A percentile compares a stretch with the other conserved stretches of the same genome.
phyloP scores from a whole-genome alignment of 2,888 invertebrate species.

The Acronicta psi region DNA sequence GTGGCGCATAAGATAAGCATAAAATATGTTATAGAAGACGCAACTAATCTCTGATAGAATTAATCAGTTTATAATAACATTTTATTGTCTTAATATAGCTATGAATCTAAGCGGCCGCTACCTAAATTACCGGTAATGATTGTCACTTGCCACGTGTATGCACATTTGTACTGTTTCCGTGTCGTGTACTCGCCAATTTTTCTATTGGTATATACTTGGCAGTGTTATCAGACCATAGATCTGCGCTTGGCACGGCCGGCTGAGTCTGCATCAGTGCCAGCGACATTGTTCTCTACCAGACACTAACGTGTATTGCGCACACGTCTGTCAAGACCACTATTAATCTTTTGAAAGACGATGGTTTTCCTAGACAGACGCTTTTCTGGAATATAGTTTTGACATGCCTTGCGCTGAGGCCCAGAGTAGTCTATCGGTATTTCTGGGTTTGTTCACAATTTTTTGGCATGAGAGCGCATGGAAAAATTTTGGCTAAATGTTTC shows the following conservation, averaged over 20 bases:
- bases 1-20: too few relatives aligned
- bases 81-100: conserved; percentile 29
- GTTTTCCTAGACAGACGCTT: conserved; percentile 52
- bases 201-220: conserved; percentile 65
- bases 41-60: conserved; percentile 15
- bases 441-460: conserved; percentile 26
- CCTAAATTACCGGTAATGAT: conserved; percentile 22
- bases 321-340: conserved; percentile 81
- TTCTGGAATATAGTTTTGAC: conserved; percentile 45
- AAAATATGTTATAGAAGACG: conserved; percentile 16
- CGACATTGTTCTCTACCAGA: conserved; percentile 65
- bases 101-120: conserved; percentile 16
- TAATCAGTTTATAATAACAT: conserved; percentile 24
- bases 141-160: conserved; percentile 43
- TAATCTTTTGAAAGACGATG: conserved; percentile 69
- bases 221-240: conserved; percentile 69
- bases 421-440: conserved; percentile 29
- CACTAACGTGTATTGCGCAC: conserved; percentile 68
- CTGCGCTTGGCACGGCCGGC: conserved; percentile 71
- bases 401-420: conserved; percentile 47
- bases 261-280: conserved; percentile 61
- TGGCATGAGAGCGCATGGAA: conserved; percentile 35
- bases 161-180: conserved; percentile 43
- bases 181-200: conserved; percentile 53
- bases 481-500: conserved; percentile 33